Percentiles rank a stretch among this genome's conserved stretches.
Evolutionary conservation across 1,140 invertebrate species (phyloP).

Genomic region (Ceratitis capitata): DNA sequence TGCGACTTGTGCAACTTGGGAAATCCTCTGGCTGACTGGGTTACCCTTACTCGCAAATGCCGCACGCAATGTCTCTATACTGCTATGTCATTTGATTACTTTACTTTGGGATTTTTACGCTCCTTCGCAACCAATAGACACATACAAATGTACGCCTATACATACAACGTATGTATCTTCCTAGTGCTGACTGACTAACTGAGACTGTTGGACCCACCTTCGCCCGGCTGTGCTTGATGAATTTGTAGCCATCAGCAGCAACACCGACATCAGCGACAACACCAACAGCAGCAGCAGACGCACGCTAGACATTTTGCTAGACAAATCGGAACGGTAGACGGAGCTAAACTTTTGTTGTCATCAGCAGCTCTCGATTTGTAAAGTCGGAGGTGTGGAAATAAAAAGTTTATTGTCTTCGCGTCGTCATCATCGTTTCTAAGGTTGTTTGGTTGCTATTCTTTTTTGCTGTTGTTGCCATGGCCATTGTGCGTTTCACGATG

Average conservation of each 20-base stretch:
- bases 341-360: conserved; percentile 11
- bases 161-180: background rate
- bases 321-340: background rate
- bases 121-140: no score
- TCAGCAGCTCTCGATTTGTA: background rate
- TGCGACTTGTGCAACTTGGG: no score
- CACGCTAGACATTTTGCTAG: background rate
- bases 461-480: background rate
- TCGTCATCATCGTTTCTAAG: no score
- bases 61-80: no score
- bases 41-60: no score
- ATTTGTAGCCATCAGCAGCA: background rate
- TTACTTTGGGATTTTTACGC: background rate
- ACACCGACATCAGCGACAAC: no score
- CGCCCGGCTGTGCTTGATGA: background rate
- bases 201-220: background rate
- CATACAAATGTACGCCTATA: background rate
- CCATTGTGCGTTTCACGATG: background rate
- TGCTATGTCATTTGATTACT: background rate
- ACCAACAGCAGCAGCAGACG: background rate
- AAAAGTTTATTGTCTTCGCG: conserved; percentile 22
- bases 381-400: background rate
- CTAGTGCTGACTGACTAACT: no score
- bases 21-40: no score
- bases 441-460: no score